Evolutionary conservation across 2,888 invertebrate species (phyloP), one percentile per base, ranked within the genome.

Genomic region (Rhagium mordax): DNA sequence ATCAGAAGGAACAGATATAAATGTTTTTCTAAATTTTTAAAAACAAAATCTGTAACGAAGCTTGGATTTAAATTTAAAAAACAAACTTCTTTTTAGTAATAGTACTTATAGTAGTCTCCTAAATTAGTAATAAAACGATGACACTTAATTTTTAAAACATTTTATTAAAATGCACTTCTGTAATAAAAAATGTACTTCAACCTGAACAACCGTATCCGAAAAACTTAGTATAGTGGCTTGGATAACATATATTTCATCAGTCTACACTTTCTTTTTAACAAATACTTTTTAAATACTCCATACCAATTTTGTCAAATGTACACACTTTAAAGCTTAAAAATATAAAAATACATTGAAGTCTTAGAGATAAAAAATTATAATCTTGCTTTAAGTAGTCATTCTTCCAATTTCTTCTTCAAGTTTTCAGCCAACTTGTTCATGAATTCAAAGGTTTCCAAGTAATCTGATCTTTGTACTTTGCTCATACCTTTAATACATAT

Each of bases 381-480:
- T 47, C 33, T 61, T 18, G 61, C 16, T 20, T 13, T 61, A 0
- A 59, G 8, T 3, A 61, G 18, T 71, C 64, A 72, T 68, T 49
- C 71, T 51, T 66, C 15, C 10, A 79, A 27, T 48, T 79, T 92
- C 79, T 91, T 91, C 78, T 91, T 91, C 80, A 99, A 89, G 87
- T 98, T 98, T 79, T 96, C 96, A 33, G 97, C 97, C 77, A 99
- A 88, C 85, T 98, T 98, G 86, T 98, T 93, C 90, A 99, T 93
- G 87, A 99, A 99, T 84, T 96, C 98, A 86, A 99, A 98, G 0
- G 99, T 99, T 89, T 98, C 98, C 87, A 96, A 90, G 87, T 99
- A 99, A 89, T 99, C 99, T 18, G 90, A 88, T 77, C 96, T 82
- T 82, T 91, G 88, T 0, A 93, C 93, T 81, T 92, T 94, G 88